A percentile compares a stretch with the other conserved stretches of the same genome.
phyloP scores from a whole-genome alignment of 2,113 vertebrate genomes.

The Ceuthmochares aereus region DNA sequence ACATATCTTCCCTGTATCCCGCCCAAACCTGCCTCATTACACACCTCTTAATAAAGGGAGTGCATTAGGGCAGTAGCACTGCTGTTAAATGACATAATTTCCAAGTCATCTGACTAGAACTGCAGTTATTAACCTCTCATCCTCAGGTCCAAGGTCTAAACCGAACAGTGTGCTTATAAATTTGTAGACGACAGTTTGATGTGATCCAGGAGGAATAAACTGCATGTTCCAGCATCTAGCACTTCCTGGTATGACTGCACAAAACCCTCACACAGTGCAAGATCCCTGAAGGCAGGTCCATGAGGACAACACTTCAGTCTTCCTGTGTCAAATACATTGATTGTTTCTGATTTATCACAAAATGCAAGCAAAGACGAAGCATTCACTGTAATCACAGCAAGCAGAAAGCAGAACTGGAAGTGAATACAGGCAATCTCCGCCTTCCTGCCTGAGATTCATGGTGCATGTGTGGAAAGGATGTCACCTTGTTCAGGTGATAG shows the following conservation, averaged over 20 bases:
- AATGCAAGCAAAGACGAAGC: neutral
- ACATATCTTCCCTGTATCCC: neutral
- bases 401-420: neutral
- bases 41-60: neutral
- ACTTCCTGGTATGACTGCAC: neutral
- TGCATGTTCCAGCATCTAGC: no score
- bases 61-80: neutral
- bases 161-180: neutral
- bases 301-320: neutral
- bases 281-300: accelerated
- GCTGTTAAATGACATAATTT: neutral
- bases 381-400: neutral
- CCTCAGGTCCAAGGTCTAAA: neutral
- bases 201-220: neutral
- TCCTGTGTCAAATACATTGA: neutral
- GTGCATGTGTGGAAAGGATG: neutral
- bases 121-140: neutral
- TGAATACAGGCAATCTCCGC: neutral
- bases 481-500: neutral
- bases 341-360: accelerated
- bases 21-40: neutral
- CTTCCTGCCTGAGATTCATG: neutral
- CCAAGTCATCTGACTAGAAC: neutral
- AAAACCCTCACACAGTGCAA: neutral
- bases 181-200: neutral